These are phyloP conservation scores for Brachyalestes nurse DNA, from an alignment of 2,797 vertebrate genomes.

Conservation along the genomic window DNA sequence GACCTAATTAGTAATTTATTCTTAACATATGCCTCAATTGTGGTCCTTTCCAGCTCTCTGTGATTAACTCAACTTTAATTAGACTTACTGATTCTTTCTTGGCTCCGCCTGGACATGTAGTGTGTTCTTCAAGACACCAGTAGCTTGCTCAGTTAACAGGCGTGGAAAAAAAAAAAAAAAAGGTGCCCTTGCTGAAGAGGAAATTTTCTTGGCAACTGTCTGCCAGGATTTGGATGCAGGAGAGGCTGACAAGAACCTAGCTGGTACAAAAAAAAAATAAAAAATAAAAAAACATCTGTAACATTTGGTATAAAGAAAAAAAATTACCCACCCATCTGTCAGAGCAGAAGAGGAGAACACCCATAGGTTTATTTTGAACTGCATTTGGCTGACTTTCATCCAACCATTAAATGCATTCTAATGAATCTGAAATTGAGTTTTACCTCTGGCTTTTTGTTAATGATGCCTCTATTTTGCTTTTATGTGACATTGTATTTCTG, in stretches of 20 bases:
- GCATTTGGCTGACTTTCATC: conserved; percentile 53
- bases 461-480: conserved; percentile 42
- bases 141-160: conserved; percentile 36
- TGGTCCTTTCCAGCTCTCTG: conserved; percentile 83
- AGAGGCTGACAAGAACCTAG: conserved; percentile 21
- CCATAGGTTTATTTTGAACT: conserved; percentile 54
- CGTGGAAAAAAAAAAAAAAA: conserved; percentile 58
- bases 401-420: conserved; percentile 54
- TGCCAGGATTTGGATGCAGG: conserved; percentile 38
- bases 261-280: conserved; percentile 1
- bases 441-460: conserved; percentile 56
- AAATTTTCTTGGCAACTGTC: conserved; percentile 51
- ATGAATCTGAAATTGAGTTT: conserved; percentile 54
- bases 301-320: conserved; percentile 38
- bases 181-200: conserved; percentile 61
- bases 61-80: conserved; percentile 87
- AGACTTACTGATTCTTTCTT: conserved; percentile 78
- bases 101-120: conserved; percentile 69
- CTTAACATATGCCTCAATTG: conserved; percentile 87
- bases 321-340: conserved; percentile 37
- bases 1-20: conserved; percentile 87
- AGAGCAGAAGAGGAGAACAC: conserved; percentile 41
- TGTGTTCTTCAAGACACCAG: conserved; percentile 68
- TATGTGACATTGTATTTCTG: conserved; percentile 36
- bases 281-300: conserved; percentile 44